phyloP scores from a whole-genome alignment of 2,888 invertebrate species.

The Seira sanloemensis region DNA sequence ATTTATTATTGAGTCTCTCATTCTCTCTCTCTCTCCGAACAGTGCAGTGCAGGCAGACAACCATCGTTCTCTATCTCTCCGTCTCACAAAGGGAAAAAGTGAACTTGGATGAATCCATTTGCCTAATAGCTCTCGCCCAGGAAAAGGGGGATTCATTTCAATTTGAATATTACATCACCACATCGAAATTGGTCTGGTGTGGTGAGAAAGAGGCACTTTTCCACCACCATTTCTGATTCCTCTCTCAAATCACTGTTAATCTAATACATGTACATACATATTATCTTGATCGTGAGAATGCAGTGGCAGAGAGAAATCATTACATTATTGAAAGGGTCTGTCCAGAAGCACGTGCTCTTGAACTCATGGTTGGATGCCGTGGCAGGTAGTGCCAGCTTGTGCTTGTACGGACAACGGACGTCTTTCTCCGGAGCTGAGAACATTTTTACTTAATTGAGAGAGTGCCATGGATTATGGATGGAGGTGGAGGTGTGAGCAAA shows the following conservation, averaged over 20 bases:
- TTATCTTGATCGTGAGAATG: not conserved
- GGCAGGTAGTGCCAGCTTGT: conserved; percentile 47
- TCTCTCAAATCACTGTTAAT: conserved; percentile 1
- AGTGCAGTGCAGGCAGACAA: not conserved
- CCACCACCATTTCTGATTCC: too few species aligned
- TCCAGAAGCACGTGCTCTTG: conserved; percentile 42
- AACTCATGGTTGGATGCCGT: conserved; percentile 22
- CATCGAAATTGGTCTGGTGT: not conserved
- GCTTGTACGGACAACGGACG: not conserved
- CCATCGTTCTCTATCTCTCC: too few species aligned
- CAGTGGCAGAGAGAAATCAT: not conserved
- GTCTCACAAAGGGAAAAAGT: not conserved
- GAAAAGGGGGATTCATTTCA: conserved; percentile 14
- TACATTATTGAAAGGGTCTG: not conserved
- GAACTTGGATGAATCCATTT: conserved; percentile 34
- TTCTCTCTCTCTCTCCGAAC: not conserved
- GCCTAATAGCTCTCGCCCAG: conserved; percentile 44
- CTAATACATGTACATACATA: not conserved
- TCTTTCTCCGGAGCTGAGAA: not conserved
- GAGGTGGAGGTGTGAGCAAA: not conserved
- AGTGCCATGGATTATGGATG: not conserved
- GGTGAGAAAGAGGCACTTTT: conserved; percentile 11
- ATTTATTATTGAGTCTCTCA: too few species aligned
- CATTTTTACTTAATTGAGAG: not conserved
- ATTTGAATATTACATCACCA: conserved; percentile 1